Evolutionary conservation across 2,113 vertebrate species (phyloP), one percentile per base, ranked within the genome.

Genomic region (Dicentrarchus labrax): DNA sequence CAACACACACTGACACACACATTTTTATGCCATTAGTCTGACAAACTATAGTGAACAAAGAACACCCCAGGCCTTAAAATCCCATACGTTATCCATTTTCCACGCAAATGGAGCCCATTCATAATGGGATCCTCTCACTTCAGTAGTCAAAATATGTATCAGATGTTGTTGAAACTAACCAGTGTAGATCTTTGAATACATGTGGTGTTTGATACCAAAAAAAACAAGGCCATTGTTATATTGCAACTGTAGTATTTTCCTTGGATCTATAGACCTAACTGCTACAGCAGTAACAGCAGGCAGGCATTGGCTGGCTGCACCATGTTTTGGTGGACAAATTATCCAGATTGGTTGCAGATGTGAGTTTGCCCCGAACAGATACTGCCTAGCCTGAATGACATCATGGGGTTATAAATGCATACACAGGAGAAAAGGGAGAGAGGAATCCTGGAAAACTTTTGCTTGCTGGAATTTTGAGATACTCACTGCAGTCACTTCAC

Each of bases 331-430:
- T 84, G 90, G 88, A 89, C 86, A 91, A 93, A 94, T 94, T 89
- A 91, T 85, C 80, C 76, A 90, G 89, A 96, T 95, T 84, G 87
- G 87, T 95, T 91, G 90, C 95, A 96, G 95, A 95, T 96, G 95
- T 95, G 86, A 73, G 56, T 82, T 80, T 56, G 84, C 83, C 86
- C 81, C 75, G 76, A 93, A 91, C 85, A 90, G 79, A 85, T 83
- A 82, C 36, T 15, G 76, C 70, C 39, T 45, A 43, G 86, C 83
- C 66, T 72, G 68, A 60, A 88, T 94, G 90, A 94, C 89, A 92
- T 95, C 93, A 95, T 91, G 47, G 43, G 53, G 72, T 89, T 93
- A 83, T 89, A 90, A 86, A 86, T 83, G 61, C 80, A 76, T 76
- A 36, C 68, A 22, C 60, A 50, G 67, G 60, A 67, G 65, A 66